Evolutionary conservation across 1,140 invertebrate genomes (phyloP), one percentile per base, ranked within the genome.

Genomic region (Dolichoris vasculosae): DNA sequence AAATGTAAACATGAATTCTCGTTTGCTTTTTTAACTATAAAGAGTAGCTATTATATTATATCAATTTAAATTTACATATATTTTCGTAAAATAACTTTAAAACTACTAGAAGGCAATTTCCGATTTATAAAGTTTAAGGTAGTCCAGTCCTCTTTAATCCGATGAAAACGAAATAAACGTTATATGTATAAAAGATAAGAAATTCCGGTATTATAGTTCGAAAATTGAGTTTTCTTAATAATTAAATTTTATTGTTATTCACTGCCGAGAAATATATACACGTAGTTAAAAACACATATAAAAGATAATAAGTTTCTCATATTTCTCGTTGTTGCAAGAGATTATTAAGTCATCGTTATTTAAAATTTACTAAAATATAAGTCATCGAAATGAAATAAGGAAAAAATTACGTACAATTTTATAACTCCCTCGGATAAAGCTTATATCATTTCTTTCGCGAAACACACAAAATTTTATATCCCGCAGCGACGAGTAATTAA

Each of bases 11-110:
- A 71, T 4, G 67, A 23, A 40, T 71, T 23, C 35, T 71, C 17
- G 30, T n/a, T n/a, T 73, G 20, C 30, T 73, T n/a, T 43, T 43
- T 26, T 43, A 73, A 73, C 20, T n/a, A 43, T 43, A 59, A 59
- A 59, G 23, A 26, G 0, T 59, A 59, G 23, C 20, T 59, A 26
- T 59, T 59, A 59, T 59, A 59, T 59, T 1, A 59, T 26, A 73
- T 73, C 20, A 43, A 73, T 73, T 43, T 73, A 43, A 43, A 73
- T 43, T 43, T 73, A 73, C 38, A 73, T 73, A 26, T 9, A 73
- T 43, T 43, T 73, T 43, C 7, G 38, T 8, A 43, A 73, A 73
- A 43, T 73, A 43, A 13, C 17, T 73, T 9, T 26, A 73, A 43
- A 73, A 23, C 7, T 26, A 43, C 38, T 73, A 13, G 69, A n/a